Percentiles rank a stretch among this genome's conserved stretches.
Conservation (phyloP, 2,113 vertebrate species). For the Capreolus pygargus region DNA sequence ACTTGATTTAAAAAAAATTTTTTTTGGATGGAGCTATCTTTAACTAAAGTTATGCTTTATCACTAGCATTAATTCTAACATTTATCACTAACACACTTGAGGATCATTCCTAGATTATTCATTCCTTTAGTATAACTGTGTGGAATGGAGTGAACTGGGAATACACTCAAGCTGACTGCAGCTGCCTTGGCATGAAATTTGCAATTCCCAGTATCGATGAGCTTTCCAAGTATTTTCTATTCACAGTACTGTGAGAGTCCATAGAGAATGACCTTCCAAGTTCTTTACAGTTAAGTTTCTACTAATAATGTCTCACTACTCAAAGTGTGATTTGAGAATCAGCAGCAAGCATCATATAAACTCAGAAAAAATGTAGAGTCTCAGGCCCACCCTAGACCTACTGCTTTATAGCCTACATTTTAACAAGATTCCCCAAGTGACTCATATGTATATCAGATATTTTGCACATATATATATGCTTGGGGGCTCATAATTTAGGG, state of each 20-base stretch:
- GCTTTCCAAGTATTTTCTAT: background rate
- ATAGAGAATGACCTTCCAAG: background rate
- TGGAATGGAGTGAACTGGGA: background rate
- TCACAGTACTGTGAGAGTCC: background rate
- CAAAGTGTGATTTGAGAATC: background rate
- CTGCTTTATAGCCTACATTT: background rate
- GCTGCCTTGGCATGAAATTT: conserved; percentile 12
- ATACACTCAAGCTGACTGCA: background rate
- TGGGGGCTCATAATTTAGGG: background rate
- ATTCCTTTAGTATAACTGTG: background rate
- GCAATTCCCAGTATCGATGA: background rate
- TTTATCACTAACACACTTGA: background rate
- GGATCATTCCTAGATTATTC: background rate
- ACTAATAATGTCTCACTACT: background rate
- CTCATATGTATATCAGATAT: background rate
- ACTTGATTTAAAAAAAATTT: background rate
- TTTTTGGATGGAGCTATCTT: background rate
- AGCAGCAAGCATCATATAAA: background rate
- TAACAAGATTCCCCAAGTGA: background rate
- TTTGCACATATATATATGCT: background rate
- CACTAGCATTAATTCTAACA: background rate
- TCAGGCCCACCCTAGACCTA: background rate
- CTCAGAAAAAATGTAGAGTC: background rate
- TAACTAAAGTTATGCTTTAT: background rate
- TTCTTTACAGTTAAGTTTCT: background rate